These are phyloP conservation scores for Automeris io DNA, from an alignment of 2,888 invertebrate species.

Conservation along the genomic window DNA sequence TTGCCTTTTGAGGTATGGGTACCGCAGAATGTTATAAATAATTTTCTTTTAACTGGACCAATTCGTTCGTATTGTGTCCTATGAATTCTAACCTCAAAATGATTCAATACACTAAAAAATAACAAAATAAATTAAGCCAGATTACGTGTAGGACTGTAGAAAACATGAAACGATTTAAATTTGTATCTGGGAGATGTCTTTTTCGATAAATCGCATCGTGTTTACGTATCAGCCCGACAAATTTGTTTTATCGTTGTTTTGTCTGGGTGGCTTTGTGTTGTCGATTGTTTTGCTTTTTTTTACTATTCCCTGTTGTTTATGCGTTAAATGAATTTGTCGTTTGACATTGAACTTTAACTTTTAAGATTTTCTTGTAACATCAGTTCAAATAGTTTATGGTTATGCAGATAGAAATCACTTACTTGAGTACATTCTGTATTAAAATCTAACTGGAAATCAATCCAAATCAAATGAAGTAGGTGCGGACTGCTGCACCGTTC, in stretches of 20 bases:
- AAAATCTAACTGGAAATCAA: too few relatives aligned
- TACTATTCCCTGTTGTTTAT: conserved; percentile 20
- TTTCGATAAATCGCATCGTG: conserved; percentile 63
- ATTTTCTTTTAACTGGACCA: too few relatives aligned
- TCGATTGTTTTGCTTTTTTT: conserved; percentile 32
- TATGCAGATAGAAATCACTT: too few relatives aligned
- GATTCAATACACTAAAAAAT: too few relatives aligned
- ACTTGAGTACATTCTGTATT: too few relatives aligned
- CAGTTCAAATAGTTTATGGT: background rate
- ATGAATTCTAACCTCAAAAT: too few relatives aligned
- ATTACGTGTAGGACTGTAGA: background rate
- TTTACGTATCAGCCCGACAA: conserved; percentile 58
- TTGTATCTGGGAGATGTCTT: conserved; percentile 61
- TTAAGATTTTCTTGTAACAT: conserved; percentile 1
- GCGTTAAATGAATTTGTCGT: conserved; percentile 17
- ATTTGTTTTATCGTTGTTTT: conserved; percentile 67
- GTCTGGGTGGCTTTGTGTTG: conserved; percentile 68
- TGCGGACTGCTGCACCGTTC: background rate
- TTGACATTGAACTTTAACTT: conserved; percentile 5
- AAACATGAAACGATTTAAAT: conserved; percentile 7
- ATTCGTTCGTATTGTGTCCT: too few relatives aligned
- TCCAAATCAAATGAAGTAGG: too few relatives aligned
- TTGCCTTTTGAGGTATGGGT: too few relatives aligned
- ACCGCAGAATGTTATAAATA: too few relatives aligned
- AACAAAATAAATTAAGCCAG: background rate